These are phyloP conservation scores for Azemiops feae DNA, from an alignment of 2,113 vertebrate genomes.

Conservation along the genomic window DNA sequence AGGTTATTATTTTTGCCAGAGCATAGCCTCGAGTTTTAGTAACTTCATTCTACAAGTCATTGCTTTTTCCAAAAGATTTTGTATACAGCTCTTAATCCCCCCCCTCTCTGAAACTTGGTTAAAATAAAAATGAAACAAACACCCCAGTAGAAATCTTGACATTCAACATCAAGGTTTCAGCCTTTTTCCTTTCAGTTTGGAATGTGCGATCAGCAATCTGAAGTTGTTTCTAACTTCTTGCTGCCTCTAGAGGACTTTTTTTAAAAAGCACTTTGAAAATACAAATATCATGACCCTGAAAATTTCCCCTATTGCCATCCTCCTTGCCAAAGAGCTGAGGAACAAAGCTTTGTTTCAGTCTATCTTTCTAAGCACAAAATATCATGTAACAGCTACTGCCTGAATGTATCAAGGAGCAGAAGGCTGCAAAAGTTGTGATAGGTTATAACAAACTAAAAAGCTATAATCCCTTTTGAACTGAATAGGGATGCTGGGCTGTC, in stretches of 20 bases:
- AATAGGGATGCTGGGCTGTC: not conserved
- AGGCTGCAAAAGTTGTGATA: conserved; percentile 43
- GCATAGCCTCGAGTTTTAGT: not conserved
- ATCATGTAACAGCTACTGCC: conserved; percentile 43
- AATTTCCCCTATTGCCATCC: conserved; percentile 43
- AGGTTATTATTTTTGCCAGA: conserved; percentile 25
- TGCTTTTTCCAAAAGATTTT: conserved; percentile 32
- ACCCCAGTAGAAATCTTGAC: conserved; percentile 58
- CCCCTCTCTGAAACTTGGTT: conserved; percentile 40
- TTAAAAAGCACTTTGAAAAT: conserved; percentile 67
- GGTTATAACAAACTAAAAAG: not conserved
- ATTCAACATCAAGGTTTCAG: conserved; percentile 53
- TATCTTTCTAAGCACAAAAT: conserved; percentile 54
- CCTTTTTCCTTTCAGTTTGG: conserved; percentile 51
- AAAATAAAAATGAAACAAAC: conserved; percentile 33
- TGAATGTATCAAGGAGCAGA: conserved; percentile 41
- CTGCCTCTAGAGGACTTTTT: conserved; percentile 63
- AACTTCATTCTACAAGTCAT: conserved; percentile 37
- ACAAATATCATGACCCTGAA: conserved; percentile 63
- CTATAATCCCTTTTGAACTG: not conserved
- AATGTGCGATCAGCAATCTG: conserved; percentile 60
- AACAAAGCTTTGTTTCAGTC: conserved; percentile 64
- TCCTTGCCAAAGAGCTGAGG: conserved; percentile 24
- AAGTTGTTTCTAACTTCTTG: conserved; percentile 62
- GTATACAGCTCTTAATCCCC: conserved; percentile 44